Conservation (phyloP, 1,140 invertebrate genomes). For the Apis mellifera region Amel_HAv3.1 CM009931.2:10268501-10269000, state of each 20-base stretch:
- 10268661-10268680: conserved; percentile 59
- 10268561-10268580: conserved; percentile 29
- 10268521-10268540: neutral
- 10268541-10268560: conserved; percentile 7
- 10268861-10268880: too few relatives aligned
- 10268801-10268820: too few relatives aligned
- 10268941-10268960: too few relatives aligned
- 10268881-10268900: too few relatives aligned
- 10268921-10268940: too few relatives aligned
- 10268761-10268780: neutral
- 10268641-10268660: conserved; percentile 60
- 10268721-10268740: conserved; percentile 20
- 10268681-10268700: conserved; percentile 58
- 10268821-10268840: too few relatives aligned
- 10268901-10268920: too few relatives aligned
- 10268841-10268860: too few relatives aligned
- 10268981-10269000: too few relatives aligned
- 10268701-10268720: conserved; percentile 53
- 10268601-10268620: conserved; percentile 57
- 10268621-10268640: conserved; percentile 62
- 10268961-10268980: too few relatives aligned
- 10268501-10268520: neutral
- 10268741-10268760: conserved; percentile 18
- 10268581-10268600: conserved; percentile 66
- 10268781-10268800: too few relatives aligned